phyloP scores from a whole-genome alignment of 2,113 vertebrate genomes.

The Etheostoma cragini region DNA sequence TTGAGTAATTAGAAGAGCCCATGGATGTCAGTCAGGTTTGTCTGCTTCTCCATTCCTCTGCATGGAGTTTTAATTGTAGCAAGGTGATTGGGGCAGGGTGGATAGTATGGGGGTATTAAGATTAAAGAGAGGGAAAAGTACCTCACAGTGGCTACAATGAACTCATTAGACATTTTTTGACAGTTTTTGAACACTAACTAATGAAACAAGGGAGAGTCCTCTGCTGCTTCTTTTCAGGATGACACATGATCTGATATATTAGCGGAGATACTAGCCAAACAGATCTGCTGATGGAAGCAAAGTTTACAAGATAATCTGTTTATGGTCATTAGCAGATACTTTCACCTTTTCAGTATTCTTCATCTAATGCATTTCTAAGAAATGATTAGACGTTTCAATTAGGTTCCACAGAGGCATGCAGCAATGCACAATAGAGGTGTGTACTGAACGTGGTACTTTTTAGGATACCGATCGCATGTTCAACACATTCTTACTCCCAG shows the following conservation, averaged over 20 bases:
- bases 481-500: too few relatives aligned
- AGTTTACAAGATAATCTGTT: not conserved
- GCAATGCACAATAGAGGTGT: not conserved
- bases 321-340: not conserved
- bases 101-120: not conserved
- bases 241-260: not conserved
- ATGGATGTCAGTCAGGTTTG: too few relatives aligned
- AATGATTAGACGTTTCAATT: not conserved
- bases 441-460: too few relatives aligned
- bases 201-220: not conserved
- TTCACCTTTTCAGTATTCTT: not conserved
- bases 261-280: not conserved
- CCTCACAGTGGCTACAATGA: not conserved
- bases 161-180: not conserved
- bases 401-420: not conserved
- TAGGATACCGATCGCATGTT: too few relatives aligned
- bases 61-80: not conserved
- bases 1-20: too few relatives aligned
- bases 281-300: not conserved
- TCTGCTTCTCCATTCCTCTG: too few relatives aligned
- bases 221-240: not conserved
- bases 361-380: not conserved
- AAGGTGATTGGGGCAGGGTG: not conserved
- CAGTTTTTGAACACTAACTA: not conserved
- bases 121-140: not conserved